A percentile compares a stretch with the other conserved stretches of the same genome.
phyloP scores from a whole-genome alignment of 2,888 invertebrate species.

The Pyrochroa serraticornis region DNA sequence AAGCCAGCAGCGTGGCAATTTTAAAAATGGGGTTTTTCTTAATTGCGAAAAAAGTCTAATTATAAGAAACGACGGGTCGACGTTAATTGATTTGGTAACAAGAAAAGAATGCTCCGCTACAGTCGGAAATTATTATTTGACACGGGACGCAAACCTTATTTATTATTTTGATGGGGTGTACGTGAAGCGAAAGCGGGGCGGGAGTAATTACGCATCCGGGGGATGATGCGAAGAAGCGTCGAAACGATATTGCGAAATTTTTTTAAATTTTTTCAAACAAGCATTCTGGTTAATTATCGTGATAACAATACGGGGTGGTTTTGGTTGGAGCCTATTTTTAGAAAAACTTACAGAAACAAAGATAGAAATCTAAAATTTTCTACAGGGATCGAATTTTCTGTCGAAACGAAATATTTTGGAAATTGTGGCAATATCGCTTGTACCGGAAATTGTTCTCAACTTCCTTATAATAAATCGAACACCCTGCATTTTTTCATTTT shows the following conservation, averaged over 20 bases:
- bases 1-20: slow-evolving; percentile 52
- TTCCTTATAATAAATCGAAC: no score
- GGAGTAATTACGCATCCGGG: slow-evolving; percentile 5
- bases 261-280: no score
- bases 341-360: no score
- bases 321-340: no score
- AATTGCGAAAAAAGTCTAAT: slow-evolving; percentile 57
- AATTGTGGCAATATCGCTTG: no score
- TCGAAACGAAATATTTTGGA: no score
- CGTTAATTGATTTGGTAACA: slow-evolving; percentile 59
- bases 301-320: no score
- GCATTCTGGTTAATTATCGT: no score
- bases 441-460: no score
- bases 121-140: slow-evolving; percentile 48
- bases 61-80: slow-evolving; percentile 53
- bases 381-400: no score
- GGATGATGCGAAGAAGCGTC: not conserved
- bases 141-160: slow-evolving; percentile 44
- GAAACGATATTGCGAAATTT: not conserved
- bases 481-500: no score
- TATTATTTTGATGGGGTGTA: slow-evolving; percentile 51
- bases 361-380: no score
- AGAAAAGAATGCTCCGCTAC: slow-evolving; percentile 49
- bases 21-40: slow-evolving; percentile 57
- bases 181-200: slow-evolving; percentile 32